A percentile compares a stretch with the other conserved stretches of the same genome.
Conservation (phyloP, 2,888 invertebrate genomes). For the Anoplius nigerrimus region DNA sequence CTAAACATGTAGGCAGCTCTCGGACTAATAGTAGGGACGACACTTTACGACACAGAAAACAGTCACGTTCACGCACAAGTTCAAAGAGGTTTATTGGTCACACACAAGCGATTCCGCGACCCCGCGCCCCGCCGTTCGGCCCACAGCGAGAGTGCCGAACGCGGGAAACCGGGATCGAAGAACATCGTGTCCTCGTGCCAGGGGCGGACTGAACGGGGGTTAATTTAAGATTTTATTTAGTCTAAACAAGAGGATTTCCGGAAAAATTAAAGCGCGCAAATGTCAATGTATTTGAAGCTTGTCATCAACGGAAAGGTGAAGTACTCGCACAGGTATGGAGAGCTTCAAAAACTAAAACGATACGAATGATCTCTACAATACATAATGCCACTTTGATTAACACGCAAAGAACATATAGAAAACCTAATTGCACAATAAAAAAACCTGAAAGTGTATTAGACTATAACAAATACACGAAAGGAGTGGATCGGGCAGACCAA, state of each 20-base stretch:
- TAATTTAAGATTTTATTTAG: slow-evolving; percentile 24
- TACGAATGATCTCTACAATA: slow-evolving; percentile 28
- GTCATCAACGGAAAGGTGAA: slow-evolving; percentile 15
- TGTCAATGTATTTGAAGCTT: slow-evolving; percentile 16
- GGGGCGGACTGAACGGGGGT: too few relatives aligned
- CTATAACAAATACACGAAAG: slow-evolving; percentile 50
- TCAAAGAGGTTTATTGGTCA: too few relatives aligned
- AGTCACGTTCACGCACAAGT: too few relatives aligned
- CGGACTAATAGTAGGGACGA: too few relatives aligned
- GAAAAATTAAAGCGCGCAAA: slow-evolving; percentile 20
- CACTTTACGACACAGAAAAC: too few relatives aligned
- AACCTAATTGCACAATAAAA: slow-evolving; percentile 18
- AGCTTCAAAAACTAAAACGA: slow-evolving; percentile 23
- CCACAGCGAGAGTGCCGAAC: too few relatives aligned
- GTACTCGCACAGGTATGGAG: slow-evolving; percentile 19
- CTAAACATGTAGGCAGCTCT: too few relatives aligned
- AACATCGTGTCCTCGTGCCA: too few relatives aligned
- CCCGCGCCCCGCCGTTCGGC: too few relatives aligned
- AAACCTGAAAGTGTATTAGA: slow-evolving; percentile 43
- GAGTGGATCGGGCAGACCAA: slow-evolving; percentile 46
- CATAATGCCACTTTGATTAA: slow-evolving; percentile 28
- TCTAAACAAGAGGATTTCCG: slow-evolving; percentile 30
- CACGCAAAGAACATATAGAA: slow-evolving; percentile 21
- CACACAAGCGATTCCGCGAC: too few relatives aligned
- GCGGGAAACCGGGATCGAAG: too few relatives aligned